Evolutionary conservation across 1,140 invertebrate genomes (phyloP), one percentile per base, ranked within the genome.

Genomic region (Drosophila equinoxialis): DNA sequence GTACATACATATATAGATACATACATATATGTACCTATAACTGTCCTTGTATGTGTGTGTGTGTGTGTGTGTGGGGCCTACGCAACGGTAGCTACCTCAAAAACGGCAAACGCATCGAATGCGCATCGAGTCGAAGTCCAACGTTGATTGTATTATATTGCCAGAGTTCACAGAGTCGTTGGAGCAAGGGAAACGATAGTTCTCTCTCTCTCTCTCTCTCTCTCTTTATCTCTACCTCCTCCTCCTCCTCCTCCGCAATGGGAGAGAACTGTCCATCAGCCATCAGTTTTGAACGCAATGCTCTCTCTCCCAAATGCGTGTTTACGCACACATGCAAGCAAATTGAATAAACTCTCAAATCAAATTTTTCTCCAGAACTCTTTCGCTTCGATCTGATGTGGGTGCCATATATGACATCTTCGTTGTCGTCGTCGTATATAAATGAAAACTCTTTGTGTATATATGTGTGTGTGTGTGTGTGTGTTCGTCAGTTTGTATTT

Each of bases 271-370:
- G 77, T 74, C 71, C 66, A 65, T 80, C 66, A 75, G 71, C 74
- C 75, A 71, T 77, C 75, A 77, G 74, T 77, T 30, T 6, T 65
- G 73, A 75, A 64, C 73, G 48, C 57, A 71, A 51, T 86, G 82
- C 84, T 81, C 78, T 85, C 85, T 81, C 71, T 70, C 35, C 59
- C 63, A 68, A 37, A 55, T 8, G 54, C 11, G 66, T 64, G 60
- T 72, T 39, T 72, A 41, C 63, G 72, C 48, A 70, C 57, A 77
- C 74, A 80, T 79, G 80, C 45, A 54, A 84, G 77, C 77, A 87
- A 87, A 87, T 87, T 87, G 83, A 87, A 87, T 87, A 87, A 87
- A 87, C 84, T 89, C 84, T 75, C 74, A 78, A 87, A 89, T 87
- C 83, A 89, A 87, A 87, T 89, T 87, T 84, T 87, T 87, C 83